Conservation (phyloP, 2,113 vertebrate genomes). For the Chionis minor region DNA sequence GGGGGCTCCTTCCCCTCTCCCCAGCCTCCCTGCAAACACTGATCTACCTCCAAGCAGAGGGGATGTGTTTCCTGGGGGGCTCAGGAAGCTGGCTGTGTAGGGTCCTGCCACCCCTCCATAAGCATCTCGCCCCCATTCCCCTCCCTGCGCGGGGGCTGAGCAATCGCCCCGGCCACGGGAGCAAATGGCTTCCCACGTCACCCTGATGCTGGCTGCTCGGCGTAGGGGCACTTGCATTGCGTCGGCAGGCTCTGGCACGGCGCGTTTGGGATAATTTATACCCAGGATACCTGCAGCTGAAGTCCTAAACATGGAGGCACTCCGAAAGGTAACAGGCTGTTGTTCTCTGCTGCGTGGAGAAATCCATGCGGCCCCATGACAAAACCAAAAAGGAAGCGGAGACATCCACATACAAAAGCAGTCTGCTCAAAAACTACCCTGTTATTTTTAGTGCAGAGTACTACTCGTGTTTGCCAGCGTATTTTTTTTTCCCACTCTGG, state of each 20-base stretch:
- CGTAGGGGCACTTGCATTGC: background rate
- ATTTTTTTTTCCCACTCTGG: background rate
- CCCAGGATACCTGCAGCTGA: background rate
- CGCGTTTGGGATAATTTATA: background rate
- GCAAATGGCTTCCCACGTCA: background rate
- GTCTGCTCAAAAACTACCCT: background rate
- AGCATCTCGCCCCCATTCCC: fast-evolving
- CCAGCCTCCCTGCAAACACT: background rate
- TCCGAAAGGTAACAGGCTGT: background rate
- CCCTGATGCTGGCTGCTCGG: background rate
- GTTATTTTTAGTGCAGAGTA: background rate
- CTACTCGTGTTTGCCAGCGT: background rate
- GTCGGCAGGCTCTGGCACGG: background rate
- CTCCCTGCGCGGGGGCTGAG: background rate
- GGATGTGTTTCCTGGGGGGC: fast-evolving
- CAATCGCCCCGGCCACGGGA: background rate
- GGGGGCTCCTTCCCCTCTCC: background rate
- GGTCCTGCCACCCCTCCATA: background rate
- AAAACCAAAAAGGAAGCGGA: background rate
- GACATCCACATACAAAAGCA: background rate
- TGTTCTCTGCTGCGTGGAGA: background rate
- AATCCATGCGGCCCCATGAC: background rate
- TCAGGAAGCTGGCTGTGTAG: background rate
- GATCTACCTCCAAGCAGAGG: background rate
- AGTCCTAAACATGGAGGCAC: background rate